Conservation (phyloP, 2,888 invertebrate species). For the Cephus sareptanus region DNA sequence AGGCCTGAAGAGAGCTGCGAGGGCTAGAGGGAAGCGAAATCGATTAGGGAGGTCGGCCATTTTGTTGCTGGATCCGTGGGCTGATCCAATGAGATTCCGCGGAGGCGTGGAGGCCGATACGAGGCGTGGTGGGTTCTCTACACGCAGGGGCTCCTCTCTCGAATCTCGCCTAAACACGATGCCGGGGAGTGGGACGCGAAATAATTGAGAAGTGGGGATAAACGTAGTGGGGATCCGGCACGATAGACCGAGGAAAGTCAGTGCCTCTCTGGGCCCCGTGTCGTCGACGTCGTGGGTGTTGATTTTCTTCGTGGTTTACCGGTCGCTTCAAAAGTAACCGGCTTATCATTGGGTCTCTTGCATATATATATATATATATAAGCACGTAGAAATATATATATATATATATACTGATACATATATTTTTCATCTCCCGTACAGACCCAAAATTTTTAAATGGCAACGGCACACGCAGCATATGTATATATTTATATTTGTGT, state of each 20-base stretch:
- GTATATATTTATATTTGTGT: background rate
- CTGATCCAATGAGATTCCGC: conserved; percentile 40
- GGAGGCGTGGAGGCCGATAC: conserved; percentile 52
- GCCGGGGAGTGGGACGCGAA: conserved; percentile 6
- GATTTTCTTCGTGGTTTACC: conserved; percentile 11
- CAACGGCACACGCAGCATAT: background rate
- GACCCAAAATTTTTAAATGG: background rate
- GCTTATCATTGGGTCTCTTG: background rate
- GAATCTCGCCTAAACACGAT: background rate
- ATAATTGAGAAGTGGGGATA: conserved; percentile 7
- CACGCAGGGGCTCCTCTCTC: background rate
- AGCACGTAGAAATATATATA: background rate
- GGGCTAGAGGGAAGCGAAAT: conserved; percentile 45
- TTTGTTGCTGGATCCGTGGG: conserved; percentile 54
- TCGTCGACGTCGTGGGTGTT: conserved; percentile 51
- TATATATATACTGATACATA: background rate
- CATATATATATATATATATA: background rate
- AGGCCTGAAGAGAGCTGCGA: background rate
- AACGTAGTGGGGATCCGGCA: conserved; percentile 13
- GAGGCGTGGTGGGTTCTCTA: background rate
- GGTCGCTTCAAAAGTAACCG: background rate
- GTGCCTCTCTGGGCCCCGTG: conserved; percentile 62
- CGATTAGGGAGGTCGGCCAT: conserved; percentile 63
- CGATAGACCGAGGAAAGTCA: conserved; percentile 37
- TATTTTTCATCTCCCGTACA: background rate